Base-by-base conservation (phyloP, 2,888 invertebrate genomes). In the Ectobius pallidus region DNA sequence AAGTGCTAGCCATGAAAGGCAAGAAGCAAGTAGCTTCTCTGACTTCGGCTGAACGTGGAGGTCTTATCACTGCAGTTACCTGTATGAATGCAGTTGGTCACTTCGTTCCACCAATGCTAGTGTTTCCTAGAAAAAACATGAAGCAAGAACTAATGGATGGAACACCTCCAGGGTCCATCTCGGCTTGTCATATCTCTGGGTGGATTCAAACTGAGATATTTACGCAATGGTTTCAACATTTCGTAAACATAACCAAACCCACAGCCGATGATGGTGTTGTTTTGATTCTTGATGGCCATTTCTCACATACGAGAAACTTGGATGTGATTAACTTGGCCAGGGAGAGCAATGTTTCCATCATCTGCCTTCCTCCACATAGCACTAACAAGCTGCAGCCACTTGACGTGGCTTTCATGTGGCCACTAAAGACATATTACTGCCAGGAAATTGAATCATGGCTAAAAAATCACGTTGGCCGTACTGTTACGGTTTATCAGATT, bases 361-460 rank as follows among this genome's bases (percentile, higher is more conserved):
- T 76, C 2, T 74, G 74, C 42, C 55, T 75, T 20, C n/a, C n/a
- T n/a, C n/a, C n/a, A n/a, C n/a, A n/a, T n/a, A n/a, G n/a, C n/a
- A n/a, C n/a, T n/a, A n/a, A 73, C 34, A 75, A 72, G 30, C 1
- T 75, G 7, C 76, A 77, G 44, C 74, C 75, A 14, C 67, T 76
- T 18, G 74, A 75, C 32, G 71, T 73, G 22, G 67, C 74, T 6
- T 77, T 76, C 44, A 76, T 77, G 74, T 65, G 71, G n/a, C 69
- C 74, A 0, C 32, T 75, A 2, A 76, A 76, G 55, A 25, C 22
- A 69, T 69, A n/a, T n/a, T n/a, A n/a, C n/a, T n/a, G n/a, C n/a
- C n/a, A n/a, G n/a, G n/a, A n/a, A n/a, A n/a, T n/a, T 1, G 39
- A 70, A 61, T 22, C 42, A 20, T 73, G 69, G 69, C 25, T 69